Base-by-base conservation (phyloP, 2,797 vertebrate genomes). In the Ficedula albicollis region DNA sequence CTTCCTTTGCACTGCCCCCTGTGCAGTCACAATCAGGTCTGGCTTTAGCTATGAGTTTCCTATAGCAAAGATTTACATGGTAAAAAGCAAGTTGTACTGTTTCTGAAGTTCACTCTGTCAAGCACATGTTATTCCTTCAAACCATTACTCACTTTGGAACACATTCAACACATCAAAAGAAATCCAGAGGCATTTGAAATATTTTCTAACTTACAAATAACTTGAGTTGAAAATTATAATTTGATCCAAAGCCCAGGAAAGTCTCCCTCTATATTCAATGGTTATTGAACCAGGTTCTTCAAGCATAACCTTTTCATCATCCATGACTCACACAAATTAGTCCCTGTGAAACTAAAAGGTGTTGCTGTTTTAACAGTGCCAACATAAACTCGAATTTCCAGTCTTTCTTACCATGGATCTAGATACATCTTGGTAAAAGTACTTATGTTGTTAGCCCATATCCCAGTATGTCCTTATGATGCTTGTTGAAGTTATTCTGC, bases 231-330 rank as follows among this genome's bases (percentile, higher is more conserved):
- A 91, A 95, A 86, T 84, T 54, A 81, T 85, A 84, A 52, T 60
- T 84, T 93, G 86, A 76, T 84, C 68, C 64, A 62, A 91, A 73
- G 73, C 72, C 84, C 59, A 55, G 85, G 38, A 92, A 96, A 75
- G n/a, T 51, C 58, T 94, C 59, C 26, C 18, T 80, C 72, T 93
- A 67, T 91, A 87, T 87, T 94, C 91, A 96, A 88, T 76, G 69
- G 89, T 89, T 79, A 95, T 90, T 95, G 93, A 95, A 91, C 39
- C 34, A 69, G 51, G 20, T 84, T 86, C 77, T 75, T 94, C 90
- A 95, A 96, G 86, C 94, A 58, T 80, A 92, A 94, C 87, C 12
- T 80, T 88, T 93, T 88, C 70, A 69, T 91, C 77, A 70, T 54
- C 77, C 43, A 25, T 55, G 63, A 93, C 60, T 93, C 74, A 82